A percentile compares a stretch with the other conserved stretches of the same genome.
phyloP scores from a whole-genome alignment of 30 jellyfish, hydroid and myxozoan genomes.

The Mastigias papua region DNA sequence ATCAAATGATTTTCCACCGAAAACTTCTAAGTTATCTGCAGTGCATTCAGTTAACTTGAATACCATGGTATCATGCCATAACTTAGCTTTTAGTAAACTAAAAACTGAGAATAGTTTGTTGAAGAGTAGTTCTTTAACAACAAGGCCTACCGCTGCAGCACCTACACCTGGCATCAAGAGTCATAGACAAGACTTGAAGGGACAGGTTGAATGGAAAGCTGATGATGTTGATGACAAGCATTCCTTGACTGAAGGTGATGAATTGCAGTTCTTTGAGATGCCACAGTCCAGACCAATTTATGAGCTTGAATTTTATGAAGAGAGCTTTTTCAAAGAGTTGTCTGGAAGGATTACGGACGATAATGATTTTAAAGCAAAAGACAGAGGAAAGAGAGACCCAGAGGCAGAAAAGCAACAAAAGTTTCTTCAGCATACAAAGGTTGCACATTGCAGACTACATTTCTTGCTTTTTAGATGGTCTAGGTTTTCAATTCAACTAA shows the following conservation, averaged over 20 bases:
- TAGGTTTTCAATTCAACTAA: no score
- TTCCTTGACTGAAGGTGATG: not conserved
- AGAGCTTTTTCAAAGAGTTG: constrained; percentile 19
- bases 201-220: not conserved
- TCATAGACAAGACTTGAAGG: not conserved
- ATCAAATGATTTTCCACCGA: not conserved
- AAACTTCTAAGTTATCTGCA: not conserved
- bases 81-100: not conserved
- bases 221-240: not conserved
- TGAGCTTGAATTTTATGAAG: constrained; percentile 53
- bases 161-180: not conserved
- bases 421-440: constrained; percentile 22
- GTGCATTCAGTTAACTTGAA: not conserved
- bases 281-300: constrained; percentile 18
- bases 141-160: not conserved
- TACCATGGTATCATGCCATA: not conserved
- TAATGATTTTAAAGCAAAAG: not conserved
- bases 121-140: not conserved
- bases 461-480: no score
- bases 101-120: not conserved
- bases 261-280: not conserved
- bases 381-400: not conserved
- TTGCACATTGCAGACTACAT: not conserved
- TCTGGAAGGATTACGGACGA: constrained; percentile 1
- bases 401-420: constrained; percentile 31